Evolutionary conservation across 2,797 vertebrate genomes (phyloP).

Genomic region (Esox lucius): DNA sequence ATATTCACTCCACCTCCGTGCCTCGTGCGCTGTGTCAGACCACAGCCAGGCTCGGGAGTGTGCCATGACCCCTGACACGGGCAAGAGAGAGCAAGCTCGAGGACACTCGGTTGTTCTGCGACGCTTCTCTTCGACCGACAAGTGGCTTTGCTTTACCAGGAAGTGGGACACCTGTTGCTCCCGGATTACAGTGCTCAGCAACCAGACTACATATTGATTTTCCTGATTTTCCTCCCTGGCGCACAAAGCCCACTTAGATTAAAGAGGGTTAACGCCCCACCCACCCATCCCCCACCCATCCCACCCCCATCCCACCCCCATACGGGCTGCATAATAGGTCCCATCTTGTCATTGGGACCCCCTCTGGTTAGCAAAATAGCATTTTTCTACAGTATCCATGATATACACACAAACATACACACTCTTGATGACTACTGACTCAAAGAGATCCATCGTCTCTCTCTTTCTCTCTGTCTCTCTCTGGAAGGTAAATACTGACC

Average conservation of each 20-base stretch:
- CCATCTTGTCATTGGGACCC: constrained; percentile 57
- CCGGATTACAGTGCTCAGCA: constrained; percentile 48
- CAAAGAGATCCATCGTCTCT: neutral
- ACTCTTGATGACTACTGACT: neutral
- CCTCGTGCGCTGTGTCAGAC: too few species aligned
- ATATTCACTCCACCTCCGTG: too few species aligned
- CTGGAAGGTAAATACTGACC: constrained; percentile 69
- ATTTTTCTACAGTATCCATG: constrained; percentile 55
- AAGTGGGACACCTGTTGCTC: constrained; percentile 64
- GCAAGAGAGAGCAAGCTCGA: neutral
- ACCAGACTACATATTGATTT: constrained; percentile 61
- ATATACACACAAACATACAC: constrained; percentile 9
- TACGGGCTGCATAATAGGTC: constrained; percentile 49
- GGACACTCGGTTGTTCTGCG: neutral
- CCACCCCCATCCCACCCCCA: constrained; percentile 28
- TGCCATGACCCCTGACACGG: too few species aligned
- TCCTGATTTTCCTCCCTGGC: constrained; percentile 41
- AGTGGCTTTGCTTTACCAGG: constrained; percentile 44
- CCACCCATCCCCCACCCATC: constrained; percentile 25
- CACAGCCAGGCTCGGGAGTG: too few species aligned
- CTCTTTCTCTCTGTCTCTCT: neutral
- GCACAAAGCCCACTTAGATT: constrained; percentile 54
- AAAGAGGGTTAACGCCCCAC: constrained; percentile 53
- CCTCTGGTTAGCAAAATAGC: constrained; percentile 52
- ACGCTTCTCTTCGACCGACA: constrained; percentile 40